Evolutionary conservation across 2,888 invertebrate species (phyloP), one percentile per base, ranked within the genome.

Genomic region (Nomada flava): DNA sequence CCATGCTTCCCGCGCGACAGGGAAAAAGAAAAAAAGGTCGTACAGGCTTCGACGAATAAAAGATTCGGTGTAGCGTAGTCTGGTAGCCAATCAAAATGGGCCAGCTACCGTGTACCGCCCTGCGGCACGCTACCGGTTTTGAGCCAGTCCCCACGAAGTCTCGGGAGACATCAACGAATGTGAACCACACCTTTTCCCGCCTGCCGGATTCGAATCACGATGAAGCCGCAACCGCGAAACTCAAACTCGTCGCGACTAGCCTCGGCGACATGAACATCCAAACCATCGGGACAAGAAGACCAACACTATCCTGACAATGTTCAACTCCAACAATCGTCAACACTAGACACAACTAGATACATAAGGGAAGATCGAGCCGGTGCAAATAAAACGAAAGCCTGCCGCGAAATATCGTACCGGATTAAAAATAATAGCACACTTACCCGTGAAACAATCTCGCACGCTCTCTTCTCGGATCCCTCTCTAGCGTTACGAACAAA

Each of bases 41-140:
- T 4, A 13, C 29, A 52, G 69, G 64, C 36, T 52, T 57, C 65
- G 75, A 70, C 69, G 69, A 73, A 64, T 57, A 74, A 70, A 77
- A 70, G 76, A 77, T 86, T 78, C 79, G 82, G 63, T 29, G 73
- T 86, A 50, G 68, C 42, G 76, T 69, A 69, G 76, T 29, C 59
- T 83, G 78, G 90, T 92, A 91, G 92, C 92, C 92, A 92, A 92
- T 92, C 91, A 92, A 92, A 90, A 86, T 86, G 88, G 85, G 85
- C 83, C 88, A 76, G 92, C 93, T 93, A 93, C 93, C 82, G 93
- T 92, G 93, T 92, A 90, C 91, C 93, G 93, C 92, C 92, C 91
- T 93, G 91, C 89, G 90, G 88, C 88, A 67, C 85, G 92, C 93
- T 93, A 93, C 93, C 90, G 93, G 92, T 92, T 91, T 93, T 90